Evolutionary conservation across 1,140 invertebrate species (phyloP), one percentile per base, ranked within the genome.

Genomic region (Camponotus pennsylvanicus): DNA sequence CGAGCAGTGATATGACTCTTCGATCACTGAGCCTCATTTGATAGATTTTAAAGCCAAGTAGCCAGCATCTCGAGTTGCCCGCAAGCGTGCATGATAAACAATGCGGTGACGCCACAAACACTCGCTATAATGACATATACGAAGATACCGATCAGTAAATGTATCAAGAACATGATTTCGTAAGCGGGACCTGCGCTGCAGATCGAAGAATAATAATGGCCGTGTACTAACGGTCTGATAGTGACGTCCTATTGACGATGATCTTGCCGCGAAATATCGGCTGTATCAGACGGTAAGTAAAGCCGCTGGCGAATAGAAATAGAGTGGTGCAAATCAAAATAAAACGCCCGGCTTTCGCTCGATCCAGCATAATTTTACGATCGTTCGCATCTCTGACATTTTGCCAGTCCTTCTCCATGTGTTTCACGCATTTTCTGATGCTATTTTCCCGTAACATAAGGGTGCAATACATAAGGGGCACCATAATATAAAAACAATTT

Each of bases 111-210:
- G 11, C 86, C 85, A 34, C 84, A 91, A 11, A 71, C 45, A 15
- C 42, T 63, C 0, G 55, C 69, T 1, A 52, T 67, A 9, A 87
- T 42, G 18, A 61, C 57, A 11, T 84, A 86, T 57, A 83, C 34
- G 11, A 89, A 4, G 18, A 87, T 11, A n/a, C 59, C 66, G 11
- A 70, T 49, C 13, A 91, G 0, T 37, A 71, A 11, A 32, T 86
- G 85, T 1, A 55, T 52, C n/a, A 67, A 70, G 64, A 86, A 89
- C 6, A 90, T 78, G 15, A 91, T 88, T 5, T 91, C 86, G 37
- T 90, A 91, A 49, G 55, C 75, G 0, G 88, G 82, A 1, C 27
- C 59, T 77, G 1, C 34, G 34, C 32, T 82, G 80, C 2, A 78
- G 61, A 73, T 91, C 84, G 55, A 91, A 86, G 11, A 88, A 59